These are phyloP conservation scores for Cryptus armator DNA, from an alignment of 2,888 invertebrate species.

Conservation along the genomic window DNA sequence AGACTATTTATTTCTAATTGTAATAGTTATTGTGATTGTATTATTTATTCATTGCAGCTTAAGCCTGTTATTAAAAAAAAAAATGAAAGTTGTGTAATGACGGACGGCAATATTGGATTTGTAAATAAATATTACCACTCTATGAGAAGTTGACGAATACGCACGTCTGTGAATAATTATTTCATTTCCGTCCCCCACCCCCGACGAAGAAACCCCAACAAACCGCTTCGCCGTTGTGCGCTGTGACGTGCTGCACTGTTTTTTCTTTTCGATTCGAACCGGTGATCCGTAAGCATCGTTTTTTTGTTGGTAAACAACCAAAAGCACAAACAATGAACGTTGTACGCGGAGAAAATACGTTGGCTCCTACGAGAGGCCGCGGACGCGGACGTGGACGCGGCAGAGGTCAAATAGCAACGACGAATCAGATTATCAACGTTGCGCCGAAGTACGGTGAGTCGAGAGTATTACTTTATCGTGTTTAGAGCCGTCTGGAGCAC, in stretches of 20 bases:
- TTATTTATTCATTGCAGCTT: constrained; percentile 80
- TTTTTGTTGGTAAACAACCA: neutral
- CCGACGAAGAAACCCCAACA: no score
- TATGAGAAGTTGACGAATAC: constrained; percentile 64
- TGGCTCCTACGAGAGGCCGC: constrained; percentile 60
- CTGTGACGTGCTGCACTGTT: neutral
- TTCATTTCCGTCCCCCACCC: neutral
- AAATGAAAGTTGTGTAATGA: constrained; percentile 65
- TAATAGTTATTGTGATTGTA: constrained; percentile 78
- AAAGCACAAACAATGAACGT: constrained; percentile 74
- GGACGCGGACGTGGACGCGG: constrained; percentile 55
- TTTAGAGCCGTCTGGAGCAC: neutral
- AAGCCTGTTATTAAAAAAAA: constrained; percentile 70
- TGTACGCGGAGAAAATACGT: constrained; percentile 62
- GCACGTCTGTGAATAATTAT: neutral
- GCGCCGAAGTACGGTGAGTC: constrained; percentile 74
- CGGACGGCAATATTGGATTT: constrained; percentile 76
- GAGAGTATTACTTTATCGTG: neutral
- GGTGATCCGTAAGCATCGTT: neutral
- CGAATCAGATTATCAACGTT: constrained; percentile 51
- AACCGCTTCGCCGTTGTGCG: no score
- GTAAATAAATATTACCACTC: constrained; percentile 80
- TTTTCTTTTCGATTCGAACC: neutral
- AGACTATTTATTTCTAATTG: constrained; percentile 79
- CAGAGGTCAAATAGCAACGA: constrained; percentile 52